Evolutionary conservation across 1,140 invertebrate species (phyloP), one percentile per base, ranked within the genome.

Genomic region (Nasonia giraulti): DNA sequence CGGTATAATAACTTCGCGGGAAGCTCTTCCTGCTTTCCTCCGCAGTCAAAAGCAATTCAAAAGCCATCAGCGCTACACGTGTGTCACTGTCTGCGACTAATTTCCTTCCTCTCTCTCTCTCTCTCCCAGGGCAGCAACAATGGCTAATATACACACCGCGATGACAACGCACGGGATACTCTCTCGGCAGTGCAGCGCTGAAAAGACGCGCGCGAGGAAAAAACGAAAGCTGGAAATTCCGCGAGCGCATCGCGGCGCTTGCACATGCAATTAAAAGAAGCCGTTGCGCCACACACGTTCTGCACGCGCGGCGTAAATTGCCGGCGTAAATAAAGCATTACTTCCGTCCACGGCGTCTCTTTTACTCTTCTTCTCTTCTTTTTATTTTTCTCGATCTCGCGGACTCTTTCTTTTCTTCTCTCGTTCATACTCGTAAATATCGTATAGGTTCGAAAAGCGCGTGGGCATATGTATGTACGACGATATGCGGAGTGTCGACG

Each of bases 141-240:
- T n/a, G 55, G 33, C 5, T 37, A 6, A 37, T 37, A 27, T 27
- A 1, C 27, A 27, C 27, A 37, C 33, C 17, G 6, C 55, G 20
- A 7, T 1, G 55, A 62, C 55, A n/a, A 62, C 17, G 55, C 55
- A 62, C 17, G 55, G 17, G 55, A 62, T 62, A 4, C 55, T 12
- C 76, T 17, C 55, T 12, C 50, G 76, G 68, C 20, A 66, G 33
- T 33, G 33, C 31, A 37, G 8, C 77, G 7, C 55, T 37, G 23
- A 77, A 68, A 37, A 23, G 23, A 33, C 17, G 50, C 31, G 66
- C 31, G 50, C n/a, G 62, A 40, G 31, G 33, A 78, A 78, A 79
- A 79, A 79, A 62, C 77, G 77, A 79, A 79, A 79, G 77, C 77
- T 79, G 77, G 77, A 79, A 79, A 79, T 79, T 66, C 77, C 77